Evolutionary conservation across 2,113 vertebrate species (phyloP).

Genomic region (Mobula hypostoma): DNA sequence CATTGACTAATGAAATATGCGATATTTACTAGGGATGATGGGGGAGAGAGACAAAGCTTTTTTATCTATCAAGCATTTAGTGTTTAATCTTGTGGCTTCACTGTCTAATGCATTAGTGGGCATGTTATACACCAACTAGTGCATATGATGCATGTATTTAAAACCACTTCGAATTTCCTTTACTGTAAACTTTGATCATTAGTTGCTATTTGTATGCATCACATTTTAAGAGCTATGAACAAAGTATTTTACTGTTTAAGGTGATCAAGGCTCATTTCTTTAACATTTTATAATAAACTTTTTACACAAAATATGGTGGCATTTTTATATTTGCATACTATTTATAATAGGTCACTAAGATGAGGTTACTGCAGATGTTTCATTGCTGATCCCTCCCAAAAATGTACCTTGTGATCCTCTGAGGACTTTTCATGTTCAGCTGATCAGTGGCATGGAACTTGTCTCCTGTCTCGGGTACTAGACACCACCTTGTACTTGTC

Average conservation of each 20-base stretch:
- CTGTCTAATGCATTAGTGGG: not conserved
- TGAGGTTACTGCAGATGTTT: too few relatives aligned
- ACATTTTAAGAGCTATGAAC: not conserved
- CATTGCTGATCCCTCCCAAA: too few relatives aligned
- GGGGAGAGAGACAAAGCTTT: not conserved
- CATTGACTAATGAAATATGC: not conserved
- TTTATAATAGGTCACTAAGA: too few relatives aligned
- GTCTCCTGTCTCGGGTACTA: not conserved
- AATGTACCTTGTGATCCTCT: too few relatives aligned
- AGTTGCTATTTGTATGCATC: not conserved
- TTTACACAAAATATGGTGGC: not conserved
- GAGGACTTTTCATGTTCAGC: not conserved
- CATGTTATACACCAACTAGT: not conserved
- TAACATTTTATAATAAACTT: conserved; percentile 33
- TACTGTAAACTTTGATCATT: not conserved
- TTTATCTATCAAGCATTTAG: conserved; percentile 11
- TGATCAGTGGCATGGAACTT: not conserved
- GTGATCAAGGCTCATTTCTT: conserved; percentile 17
- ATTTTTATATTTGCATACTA: not conserved
- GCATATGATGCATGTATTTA: not conserved
- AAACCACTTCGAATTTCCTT: not conserved
- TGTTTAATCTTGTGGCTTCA: not conserved
- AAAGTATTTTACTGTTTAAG: conserved; percentile 21
- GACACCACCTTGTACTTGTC: not conserved
- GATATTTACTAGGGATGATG: not conserved